Base-by-base conservation (phyloP, 2,888 invertebrate species). In the Melolontha melolontha region DNA sequence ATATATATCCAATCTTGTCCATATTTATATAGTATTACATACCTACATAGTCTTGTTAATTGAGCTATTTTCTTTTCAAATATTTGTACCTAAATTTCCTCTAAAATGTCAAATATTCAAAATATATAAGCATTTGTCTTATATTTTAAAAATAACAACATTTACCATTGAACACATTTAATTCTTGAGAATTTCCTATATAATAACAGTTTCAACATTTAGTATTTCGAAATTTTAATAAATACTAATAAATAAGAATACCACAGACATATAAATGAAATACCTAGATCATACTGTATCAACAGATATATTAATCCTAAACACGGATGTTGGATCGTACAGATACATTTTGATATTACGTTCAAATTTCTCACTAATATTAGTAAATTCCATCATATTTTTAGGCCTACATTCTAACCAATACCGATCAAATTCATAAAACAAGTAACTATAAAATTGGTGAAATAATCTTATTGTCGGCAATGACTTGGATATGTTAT, bases 321-420 rank as follows among this genome's bases (percentile, higher is more conserved):
- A 93, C 51, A 91, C 87, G 40, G 91, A 89, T 42, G 86, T 86
- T 29, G 91, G 89, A 80, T 92, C 89, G 57, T 89, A 86, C 68
- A 96, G 84, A 70, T 88, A 87, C 71, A 84, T 83, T 77, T 90
- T 87, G 54, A 96, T 90, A 68, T 88, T 87, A 73, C 87, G 88
- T 80, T 95, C 95, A 84, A 97, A 98, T 77, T 90, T 91, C 76
- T 93, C 91, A 80, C 92, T 92, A 67, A 98, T 93, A 52, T 88
- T 87, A 39, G 95, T 93, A 82, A 98, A 98, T 79, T 97, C 95
- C 98, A 98, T 98, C 72, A 98, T 95, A 80, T 95, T 93, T 73
- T 88, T 89, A 0, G 98, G 98, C 78, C 95, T 94, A 17, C 94
- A 92, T 72, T 92, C 89, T 74, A 96, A 89, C 98, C 98, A 98